These are phyloP conservation scores for Riptortus pedestris DNA, from an alignment of 1,140 invertebrate genomes.

Conservation along the genomic window DNA sequence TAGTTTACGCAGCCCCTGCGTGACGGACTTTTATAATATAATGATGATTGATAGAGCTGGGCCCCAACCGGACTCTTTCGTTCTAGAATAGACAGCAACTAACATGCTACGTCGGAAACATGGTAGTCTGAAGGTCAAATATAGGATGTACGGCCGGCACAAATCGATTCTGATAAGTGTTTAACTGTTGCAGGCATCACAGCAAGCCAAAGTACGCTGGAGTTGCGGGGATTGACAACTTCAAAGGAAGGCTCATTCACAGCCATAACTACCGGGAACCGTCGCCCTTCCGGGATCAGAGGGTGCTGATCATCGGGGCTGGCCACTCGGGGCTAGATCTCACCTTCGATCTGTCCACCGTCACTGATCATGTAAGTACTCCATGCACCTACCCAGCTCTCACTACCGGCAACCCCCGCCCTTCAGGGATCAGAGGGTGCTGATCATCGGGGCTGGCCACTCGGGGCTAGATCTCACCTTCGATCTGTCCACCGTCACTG, in stretches of 20 bases:
- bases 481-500: background rate
- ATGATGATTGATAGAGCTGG: no score
- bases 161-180: no score
- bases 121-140: no score
- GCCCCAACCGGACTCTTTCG: no score
- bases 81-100: no score
- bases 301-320: slow-evolving; percentile 67
- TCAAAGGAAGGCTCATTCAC: slow-evolving; percentile 59
- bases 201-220: background rate
- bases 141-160: no score
- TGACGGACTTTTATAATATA: no score
- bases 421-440: slow-evolving; percentile 53
- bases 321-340: slow-evolving; percentile 57
- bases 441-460: slow-evolving; percentile 72
- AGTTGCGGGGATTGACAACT: slow-evolving; percentile 45
- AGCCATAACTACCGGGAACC: slow-evolving; percentile 74
- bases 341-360: slow-evolving; percentile 5
- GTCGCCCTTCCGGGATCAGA: slow-evolving; percentile 47
- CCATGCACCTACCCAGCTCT: background rate
- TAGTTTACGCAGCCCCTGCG: no score
- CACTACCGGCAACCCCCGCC: slow-evolving; percentile 57
- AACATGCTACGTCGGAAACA: no score
- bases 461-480: slow-evolving; percentile 45
- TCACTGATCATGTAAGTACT: background rate
- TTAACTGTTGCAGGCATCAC: background rate